Conservation (phyloP, 2,888 invertebrate species). For the Papilio elwesi region DNA sequence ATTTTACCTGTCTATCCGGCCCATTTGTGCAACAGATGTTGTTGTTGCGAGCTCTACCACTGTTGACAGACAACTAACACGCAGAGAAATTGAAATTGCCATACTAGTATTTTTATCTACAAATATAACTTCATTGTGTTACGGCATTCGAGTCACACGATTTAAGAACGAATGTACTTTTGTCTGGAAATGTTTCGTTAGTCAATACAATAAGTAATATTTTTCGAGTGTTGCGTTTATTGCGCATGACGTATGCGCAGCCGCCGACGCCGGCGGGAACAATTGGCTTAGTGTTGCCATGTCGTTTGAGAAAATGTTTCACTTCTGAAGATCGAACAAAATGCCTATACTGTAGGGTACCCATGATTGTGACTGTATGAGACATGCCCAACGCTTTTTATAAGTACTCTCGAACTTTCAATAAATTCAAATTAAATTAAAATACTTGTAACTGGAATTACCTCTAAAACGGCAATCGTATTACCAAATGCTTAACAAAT, state of each 20-base stretch:
- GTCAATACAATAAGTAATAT: slow-evolving; percentile 40
- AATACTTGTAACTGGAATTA: background rate
- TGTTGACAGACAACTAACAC: too few relatives aligned
- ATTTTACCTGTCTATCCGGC: too few relatives aligned
- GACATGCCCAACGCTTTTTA: too few relatives aligned
- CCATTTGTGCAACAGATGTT: too few relatives aligned
- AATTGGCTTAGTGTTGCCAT: slow-evolving; percentile 54
- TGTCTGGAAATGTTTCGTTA: slow-evolving; percentile 36
- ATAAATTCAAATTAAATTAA: background rate
- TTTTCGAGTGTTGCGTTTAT: slow-evolving; percentile 34
- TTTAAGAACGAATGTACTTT: slow-evolving; percentile 32
- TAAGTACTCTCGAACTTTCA: too few relatives aligned
- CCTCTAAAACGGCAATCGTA: too few relatives aligned
- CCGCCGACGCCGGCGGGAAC: slow-evolving; percentile 52
- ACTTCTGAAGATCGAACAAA: slow-evolving; percentile 51
- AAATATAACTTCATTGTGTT: slow-evolving; percentile 12
- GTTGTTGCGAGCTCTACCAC: too few relatives aligned
- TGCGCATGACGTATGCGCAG: slow-evolving; percentile 50
- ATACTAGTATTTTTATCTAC: too few relatives aligned
- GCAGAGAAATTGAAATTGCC: too few relatives aligned
- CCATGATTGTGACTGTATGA: slow-evolving; percentile 37
- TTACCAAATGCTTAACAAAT: too few relatives aligned
- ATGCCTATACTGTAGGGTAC: slow-evolving; percentile 45
- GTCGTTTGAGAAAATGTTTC: slow-evolving; percentile 50
- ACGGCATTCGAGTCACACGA: slow-evolving; percentile 9